A percentile compares a stretch with the other conserved stretches of the same genome.
These are phyloP conservation scores for Drosophila nr. perissopoda DNA, from an alignment of 2,888 invertebrate genomes.

Conservation along the genomic window DNA sequence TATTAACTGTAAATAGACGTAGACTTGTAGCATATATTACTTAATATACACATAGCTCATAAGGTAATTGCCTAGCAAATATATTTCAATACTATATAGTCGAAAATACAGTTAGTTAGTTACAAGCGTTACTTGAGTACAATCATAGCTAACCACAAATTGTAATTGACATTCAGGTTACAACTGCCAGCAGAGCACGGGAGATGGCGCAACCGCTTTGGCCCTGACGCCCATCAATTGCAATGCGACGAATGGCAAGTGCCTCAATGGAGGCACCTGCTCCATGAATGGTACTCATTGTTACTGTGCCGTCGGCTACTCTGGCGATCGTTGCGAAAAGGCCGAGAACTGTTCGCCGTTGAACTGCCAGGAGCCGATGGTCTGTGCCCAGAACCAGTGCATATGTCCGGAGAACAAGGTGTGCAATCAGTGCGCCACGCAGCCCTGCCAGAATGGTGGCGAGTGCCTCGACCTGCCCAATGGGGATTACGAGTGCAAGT, in stretches of 20 bases:
- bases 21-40: constrained; percentile 28
- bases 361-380: constrained; percentile 84
- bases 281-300: constrained; percentile 83
- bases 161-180: constrained; percentile 72
- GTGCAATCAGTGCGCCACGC: constrained; percentile 86
- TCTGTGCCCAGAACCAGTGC: constrained; percentile 83
- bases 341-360: constrained; percentile 78
- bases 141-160: constrained; percentile 18
- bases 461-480: constrained; percentile 87
- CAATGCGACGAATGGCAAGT: constrained; percentile 81
- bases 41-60: constrained; percentile 11
- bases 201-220: constrained; percentile 54
- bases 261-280: constrained; percentile 84
- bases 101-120: constrained; percentile 19
- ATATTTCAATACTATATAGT: background rate
- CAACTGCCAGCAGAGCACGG: constrained; percentile 82
- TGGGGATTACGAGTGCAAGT: constrained; percentile 87
- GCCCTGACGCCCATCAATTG: constrained; percentile 72
- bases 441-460: constrained; percentile 89
- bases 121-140: background rate
- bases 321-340: constrained; percentile 83
- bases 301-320: constrained; percentile 83
- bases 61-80: background rate
- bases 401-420: constrained; percentile 84
- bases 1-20: constrained; percentile 61